phyloP scores from a whole-genome alignment of 2,113 vertebrate genomes.

The Thomomys bottae region DNA sequence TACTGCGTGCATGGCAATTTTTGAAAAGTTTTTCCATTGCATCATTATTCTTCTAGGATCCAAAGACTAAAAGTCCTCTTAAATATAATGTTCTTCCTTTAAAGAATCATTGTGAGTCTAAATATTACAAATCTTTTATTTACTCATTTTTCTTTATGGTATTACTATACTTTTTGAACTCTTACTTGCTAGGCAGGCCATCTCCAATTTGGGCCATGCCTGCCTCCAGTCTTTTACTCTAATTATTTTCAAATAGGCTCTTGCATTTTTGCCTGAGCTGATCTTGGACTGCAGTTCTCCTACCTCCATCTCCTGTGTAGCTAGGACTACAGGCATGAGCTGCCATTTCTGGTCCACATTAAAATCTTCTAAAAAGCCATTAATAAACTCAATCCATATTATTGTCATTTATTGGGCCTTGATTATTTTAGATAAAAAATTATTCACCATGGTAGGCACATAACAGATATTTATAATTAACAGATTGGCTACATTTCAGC shows the following conservation, averaged over 20 bases:
- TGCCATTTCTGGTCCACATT: not conserved
- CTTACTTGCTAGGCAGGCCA: too few species aligned
- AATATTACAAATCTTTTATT: slow-evolving; percentile 4
- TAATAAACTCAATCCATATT: too few species aligned
- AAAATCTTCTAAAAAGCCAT: slow-evolving; percentile 8
- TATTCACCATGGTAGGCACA: not conserved
- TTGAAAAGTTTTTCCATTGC: not conserved
- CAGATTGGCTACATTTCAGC: not conserved
- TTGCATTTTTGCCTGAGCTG: too few species aligned
- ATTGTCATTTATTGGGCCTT: slow-evolving; percentile 28
- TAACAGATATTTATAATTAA: not conserved
- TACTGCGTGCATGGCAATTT: not conserved
- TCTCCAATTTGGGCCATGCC: too few species aligned
- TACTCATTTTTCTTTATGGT: too few species aligned
- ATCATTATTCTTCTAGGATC: not conserved
- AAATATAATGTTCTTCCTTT: not conserved
- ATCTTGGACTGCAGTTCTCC: too few species aligned
- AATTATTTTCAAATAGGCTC: too few species aligned
- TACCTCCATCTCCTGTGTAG: too few species aligned
- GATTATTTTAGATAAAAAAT: slow-evolving; percentile 38
- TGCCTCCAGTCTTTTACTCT: too few species aligned
- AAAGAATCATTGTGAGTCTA: not conserved
- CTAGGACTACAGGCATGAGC: too few species aligned
- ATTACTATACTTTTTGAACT: too few species aligned
- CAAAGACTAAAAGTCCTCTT: not conserved